Conservation (phyloP, 2,113 vertebrate species). For the Zapus hudsonius region DNA sequence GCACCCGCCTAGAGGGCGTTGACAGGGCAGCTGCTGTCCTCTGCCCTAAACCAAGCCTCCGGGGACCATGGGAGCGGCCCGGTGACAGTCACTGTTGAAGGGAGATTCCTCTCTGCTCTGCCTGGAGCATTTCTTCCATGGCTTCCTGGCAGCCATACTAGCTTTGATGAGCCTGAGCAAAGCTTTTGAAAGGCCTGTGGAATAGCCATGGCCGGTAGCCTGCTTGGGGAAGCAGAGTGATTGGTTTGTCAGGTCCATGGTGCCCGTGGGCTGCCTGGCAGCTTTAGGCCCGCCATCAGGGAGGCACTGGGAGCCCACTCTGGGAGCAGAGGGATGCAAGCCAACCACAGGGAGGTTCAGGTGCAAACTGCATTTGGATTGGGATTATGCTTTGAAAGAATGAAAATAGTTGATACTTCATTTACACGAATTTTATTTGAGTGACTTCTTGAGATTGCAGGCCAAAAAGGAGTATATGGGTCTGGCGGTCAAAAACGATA, state of each 20-base stretch:
- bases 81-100: neutral
- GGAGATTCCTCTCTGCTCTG: conserved; percentile 1
- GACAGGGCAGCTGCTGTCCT: neutral
- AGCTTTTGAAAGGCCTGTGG: conserved; percentile 21
- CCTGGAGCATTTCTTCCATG: neutral
- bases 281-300: too few relatives aligned
- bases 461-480: conserved; percentile 95
- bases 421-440: conserved; percentile 16
- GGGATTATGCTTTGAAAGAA: neutral
- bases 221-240: neutral
- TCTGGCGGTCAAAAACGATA: conserved; percentile 96
- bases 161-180: conserved; percentile 20
- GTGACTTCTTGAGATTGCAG: conserved; percentile 83
- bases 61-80: neutral
- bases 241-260: rapidly evolving
- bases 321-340: too few relatives aligned
- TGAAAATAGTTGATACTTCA: neutral
- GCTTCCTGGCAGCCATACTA: neutral
- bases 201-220: neutral
- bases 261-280: neutral
- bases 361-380: neutral
- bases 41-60: neutral
- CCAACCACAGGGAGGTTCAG: too few relatives aligned
- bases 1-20: neutral
- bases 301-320: neutral